Conservation (phyloP, 1,140 invertebrate genomes). For the Neoseiulus cucumeris region DNA sequence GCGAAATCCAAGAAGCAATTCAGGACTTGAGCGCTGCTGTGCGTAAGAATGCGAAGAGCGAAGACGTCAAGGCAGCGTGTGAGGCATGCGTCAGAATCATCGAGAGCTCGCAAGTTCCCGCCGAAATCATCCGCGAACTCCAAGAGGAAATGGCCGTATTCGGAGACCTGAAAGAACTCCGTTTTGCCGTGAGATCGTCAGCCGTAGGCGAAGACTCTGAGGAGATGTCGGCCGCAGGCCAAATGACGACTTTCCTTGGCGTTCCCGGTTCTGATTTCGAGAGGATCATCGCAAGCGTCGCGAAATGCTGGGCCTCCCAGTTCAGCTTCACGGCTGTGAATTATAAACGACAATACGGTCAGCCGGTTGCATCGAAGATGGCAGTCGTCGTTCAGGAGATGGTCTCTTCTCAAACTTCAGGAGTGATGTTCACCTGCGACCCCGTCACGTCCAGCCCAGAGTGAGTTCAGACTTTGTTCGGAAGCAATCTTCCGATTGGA, state of each 20-base stretch:
- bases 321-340: constrained; percentile 48
- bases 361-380: constrained; percentile 40
- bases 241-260: constrained; percentile 51
- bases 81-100: constrained; percentile 17
- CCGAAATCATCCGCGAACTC: constrained; percentile 19
- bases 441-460: constrained; percentile 44
- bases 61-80: constrained; percentile 21
- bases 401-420: constrained; percentile 43
- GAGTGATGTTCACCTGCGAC: constrained; percentile 56
- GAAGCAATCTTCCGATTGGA: too few species aligned
- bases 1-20: neutral
- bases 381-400: constrained; percentile 60
- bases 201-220: constrained; percentile 49
- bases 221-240: constrained; percentile 51
- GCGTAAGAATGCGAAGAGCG: constrained; percentile 14
- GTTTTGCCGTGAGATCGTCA: constrained; percentile 38
- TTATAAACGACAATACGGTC: constrained; percentile 45
- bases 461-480: neutral
- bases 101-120: constrained; percentile 14
- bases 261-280: constrained; percentile 26
- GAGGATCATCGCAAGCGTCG: constrained; percentile 36
- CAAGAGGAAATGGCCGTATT: constrained; percentile 22
- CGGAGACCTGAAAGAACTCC: constrained; percentile 14
- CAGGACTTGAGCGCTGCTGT: neutral
- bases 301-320: constrained; percentile 54